Percentiles rank a stretch among this genome's conserved stretches.
Evolutionary conservation across 37 sponge, comb jelly and placozoan genomes (phyloP).

Genomic region (Spongilla lacustris): DNA sequence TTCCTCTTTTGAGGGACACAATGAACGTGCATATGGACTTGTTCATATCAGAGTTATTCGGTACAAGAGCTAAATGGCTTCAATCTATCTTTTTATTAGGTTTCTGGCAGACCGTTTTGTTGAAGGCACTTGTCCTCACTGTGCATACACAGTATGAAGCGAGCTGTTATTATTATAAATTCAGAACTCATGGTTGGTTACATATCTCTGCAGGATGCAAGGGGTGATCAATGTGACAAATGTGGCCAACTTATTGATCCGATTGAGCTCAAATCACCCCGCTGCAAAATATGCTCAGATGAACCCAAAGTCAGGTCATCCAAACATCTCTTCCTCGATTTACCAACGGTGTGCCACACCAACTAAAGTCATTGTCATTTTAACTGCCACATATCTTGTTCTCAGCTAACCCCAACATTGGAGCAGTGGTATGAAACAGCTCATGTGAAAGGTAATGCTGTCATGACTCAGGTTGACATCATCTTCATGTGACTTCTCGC

Average conservation of each 20-base stretch:
- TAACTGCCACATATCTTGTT: background rate
- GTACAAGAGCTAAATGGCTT: too few species aligned
- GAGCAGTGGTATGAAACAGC: slow-evolving; percentile 35
- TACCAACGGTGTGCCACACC: slow-evolving; percentile 27
- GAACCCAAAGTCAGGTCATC: slow-evolving; percentile 62
- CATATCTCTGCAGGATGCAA: slow-evolving; percentile 46
- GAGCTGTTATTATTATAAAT: background rate
- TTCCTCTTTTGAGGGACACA: too few species aligned
- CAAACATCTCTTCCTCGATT: slow-evolving; percentile 79
- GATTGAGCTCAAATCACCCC: slow-evolving; percentile 71
- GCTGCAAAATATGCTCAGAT: slow-evolving; percentile 72
- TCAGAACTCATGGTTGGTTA: background rate
- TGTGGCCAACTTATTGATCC: slow-evolving; percentile 86
- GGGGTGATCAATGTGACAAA: slow-evolving; percentile 91
- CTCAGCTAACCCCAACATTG: slow-evolving; percentile 31
- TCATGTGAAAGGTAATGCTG: slow-evolving; percentile 9
- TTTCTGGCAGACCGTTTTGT: slow-evolving; percentile 90
- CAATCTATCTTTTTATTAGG: slow-evolving; percentile 2
- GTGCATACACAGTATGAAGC: slow-evolving; percentile 39
- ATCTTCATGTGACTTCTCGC: background rate
- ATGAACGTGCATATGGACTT: too few species aligned
- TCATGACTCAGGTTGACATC: background rate
- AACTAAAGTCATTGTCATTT: background rate
- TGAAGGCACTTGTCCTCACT: slow-evolving; percentile 84
- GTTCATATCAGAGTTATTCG: too few species aligned